phyloP scores from a whole-genome alignment of 2,797 vertebrate genomes.

The Peromyscus melanophrys region DNA sequence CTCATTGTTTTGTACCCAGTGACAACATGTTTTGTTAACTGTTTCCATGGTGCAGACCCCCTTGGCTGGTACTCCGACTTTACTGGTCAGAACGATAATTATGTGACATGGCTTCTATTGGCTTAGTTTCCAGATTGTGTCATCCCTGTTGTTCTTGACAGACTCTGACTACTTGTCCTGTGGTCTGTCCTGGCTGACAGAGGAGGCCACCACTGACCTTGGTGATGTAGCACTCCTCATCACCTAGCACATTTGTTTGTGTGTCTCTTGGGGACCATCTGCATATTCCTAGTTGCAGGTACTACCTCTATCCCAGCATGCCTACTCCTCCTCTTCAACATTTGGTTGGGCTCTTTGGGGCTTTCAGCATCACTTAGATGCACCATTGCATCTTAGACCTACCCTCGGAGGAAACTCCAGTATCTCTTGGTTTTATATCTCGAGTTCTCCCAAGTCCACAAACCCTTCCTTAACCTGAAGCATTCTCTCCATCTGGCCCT shows the following conservation, averaged over 20 bases:
- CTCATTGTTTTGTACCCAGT: constrained; percentile 9
- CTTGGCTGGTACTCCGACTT: not conserved
- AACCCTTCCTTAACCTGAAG: not conserved
- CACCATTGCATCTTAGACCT: not conserved
- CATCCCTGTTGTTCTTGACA: not conserved
- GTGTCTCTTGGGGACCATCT: not conserved
- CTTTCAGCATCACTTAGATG: not conserved
- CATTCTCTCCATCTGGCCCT: not conserved
- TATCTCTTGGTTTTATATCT: not conserved
- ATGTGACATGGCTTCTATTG: not conserved
- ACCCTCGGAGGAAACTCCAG: not conserved
- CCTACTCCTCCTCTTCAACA: not conserved
- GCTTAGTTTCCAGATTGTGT: constrained; percentile 1
- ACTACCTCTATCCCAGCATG: not conserved
- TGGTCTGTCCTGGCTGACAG: not conserved
- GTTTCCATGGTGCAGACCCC: not conserved
- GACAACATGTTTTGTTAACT: not conserved
- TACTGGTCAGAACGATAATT: not conserved
- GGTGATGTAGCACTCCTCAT: not conserved
- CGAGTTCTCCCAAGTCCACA: not conserved
- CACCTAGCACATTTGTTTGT: not conserved
- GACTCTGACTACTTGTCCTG: not conserved
- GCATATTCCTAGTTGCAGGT: not conserved
- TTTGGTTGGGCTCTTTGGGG: not conserved
- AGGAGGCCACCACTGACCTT: not conserved